Conservation (phyloP, 1,140 invertebrate species). For the Plodia interpunctella region DNA sequence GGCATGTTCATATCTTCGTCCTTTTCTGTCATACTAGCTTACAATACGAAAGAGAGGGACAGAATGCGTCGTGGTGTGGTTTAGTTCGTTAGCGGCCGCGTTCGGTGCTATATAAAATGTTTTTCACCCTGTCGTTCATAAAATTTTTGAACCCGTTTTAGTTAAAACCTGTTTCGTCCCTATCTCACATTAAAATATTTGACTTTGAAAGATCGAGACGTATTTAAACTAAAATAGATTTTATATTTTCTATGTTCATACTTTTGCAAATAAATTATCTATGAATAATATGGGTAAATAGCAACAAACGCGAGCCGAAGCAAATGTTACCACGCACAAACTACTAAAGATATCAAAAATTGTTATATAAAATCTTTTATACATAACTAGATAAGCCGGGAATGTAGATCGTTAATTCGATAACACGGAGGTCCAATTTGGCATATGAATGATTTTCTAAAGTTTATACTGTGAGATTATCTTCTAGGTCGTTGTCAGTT, state of each 20-base stretch:
- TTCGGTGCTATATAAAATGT: not conserved
- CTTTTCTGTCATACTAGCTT: not conserved
- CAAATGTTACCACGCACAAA: slow-evolving; percentile 36
- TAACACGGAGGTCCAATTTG: slow-evolving; percentile 60
- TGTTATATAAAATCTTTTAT: slow-evolving; percentile 37
- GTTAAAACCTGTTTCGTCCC: no score
- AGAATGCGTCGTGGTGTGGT: not conserved
- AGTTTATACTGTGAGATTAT: slow-evolving; percentile 33
- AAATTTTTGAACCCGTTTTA: no score
- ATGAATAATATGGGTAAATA: no score
- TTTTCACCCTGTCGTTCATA: no score
- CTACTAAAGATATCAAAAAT: slow-evolving; percentile 33
- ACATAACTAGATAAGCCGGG: slow-evolving; percentile 27
- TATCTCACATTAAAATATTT: no score
- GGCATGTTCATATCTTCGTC: not conserved
- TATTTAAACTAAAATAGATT: no score
- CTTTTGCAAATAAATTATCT: no score
- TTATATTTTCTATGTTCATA: no score
- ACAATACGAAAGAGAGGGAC: not conserved
- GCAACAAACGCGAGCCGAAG: slow-evolving; percentile 1
- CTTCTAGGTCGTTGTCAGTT: slow-evolving; percentile 15
- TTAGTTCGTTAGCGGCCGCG: not conserved
- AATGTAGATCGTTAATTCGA: slow-evolving; percentile 36
- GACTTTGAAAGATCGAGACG: no score
- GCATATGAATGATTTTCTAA: slow-evolving; percentile 36